A percentile compares a stretch with the other conserved stretches of the same genome.
These are phyloP conservation scores for Stomatorhinus walkeri DNA, from an alignment of 2,797 vertebrate genomes.

Conservation along the genomic window DNA sequence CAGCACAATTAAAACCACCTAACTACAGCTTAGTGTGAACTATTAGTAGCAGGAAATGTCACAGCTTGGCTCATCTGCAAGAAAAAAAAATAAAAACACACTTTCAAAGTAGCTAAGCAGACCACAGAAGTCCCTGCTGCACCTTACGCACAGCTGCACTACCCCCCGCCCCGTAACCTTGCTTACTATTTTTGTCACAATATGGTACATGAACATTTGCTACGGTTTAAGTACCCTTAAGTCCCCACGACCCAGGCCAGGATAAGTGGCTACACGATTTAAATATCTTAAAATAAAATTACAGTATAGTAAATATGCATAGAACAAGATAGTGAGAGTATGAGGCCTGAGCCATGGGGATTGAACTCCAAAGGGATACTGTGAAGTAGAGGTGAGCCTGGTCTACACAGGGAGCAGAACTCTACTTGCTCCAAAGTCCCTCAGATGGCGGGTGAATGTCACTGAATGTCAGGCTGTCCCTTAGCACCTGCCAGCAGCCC, in stretches of 20 bases:
- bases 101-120: not conserved
- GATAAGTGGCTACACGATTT: not conserved
- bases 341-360: not conserved
- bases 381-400: not conserved
- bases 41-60: slow-evolving; percentile 5
- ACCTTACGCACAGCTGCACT: not conserved
- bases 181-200: not conserved
- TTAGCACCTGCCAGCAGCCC: slow-evolving; percentile 16
- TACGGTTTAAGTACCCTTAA: not conserved
- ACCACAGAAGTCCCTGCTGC: not conserved
- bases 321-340: not conserved
- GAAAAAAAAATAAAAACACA: not conserved
- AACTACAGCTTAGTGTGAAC: not conserved
- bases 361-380: not conserved
- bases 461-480: slow-evolving; percentile 14
- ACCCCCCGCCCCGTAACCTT: not conserved
- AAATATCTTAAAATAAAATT: slow-evolving; percentile 12
- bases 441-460: slow-evolving; percentile 23
- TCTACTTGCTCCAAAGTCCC: slow-evolving; percentile 1
- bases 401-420: slow-evolving; percentile 4
- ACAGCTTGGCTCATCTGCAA: not conserved
- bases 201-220: not conserved
- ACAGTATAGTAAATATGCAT: not conserved
- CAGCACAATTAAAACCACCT: slow-evolving; percentile 8
- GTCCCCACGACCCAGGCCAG: not conserved